Evolutionary conservation across 1,140 invertebrate genomes (phyloP).

Genomic region (Tetragnatha versicolor): DNA sequence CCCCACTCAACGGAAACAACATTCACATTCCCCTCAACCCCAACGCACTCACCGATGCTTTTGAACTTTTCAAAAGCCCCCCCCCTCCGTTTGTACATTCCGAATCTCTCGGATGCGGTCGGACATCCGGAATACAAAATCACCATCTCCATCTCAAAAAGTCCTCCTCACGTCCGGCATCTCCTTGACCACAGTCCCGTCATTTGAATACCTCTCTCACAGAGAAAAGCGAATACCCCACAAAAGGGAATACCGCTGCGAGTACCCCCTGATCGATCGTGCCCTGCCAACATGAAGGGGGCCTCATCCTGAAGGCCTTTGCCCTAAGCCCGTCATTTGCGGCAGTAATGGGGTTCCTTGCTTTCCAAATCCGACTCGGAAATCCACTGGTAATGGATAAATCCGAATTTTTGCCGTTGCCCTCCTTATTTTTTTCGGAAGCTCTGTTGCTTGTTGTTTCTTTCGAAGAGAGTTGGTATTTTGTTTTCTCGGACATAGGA

Average conservation of each 20-base stretch:
- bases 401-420: slow-evolving; percentile 29
- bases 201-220: not conserved
- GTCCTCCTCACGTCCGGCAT: not conserved
- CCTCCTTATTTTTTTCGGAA: not conserved
- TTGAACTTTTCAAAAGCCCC: too few species aligned
- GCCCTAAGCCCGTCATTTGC: slow-evolving; percentile 43
- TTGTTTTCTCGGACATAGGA: too few species aligned
- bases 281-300: not conserved
- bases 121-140: too few species aligned
- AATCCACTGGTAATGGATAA: slow-evolving; percentile 51
- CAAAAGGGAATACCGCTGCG: not conserved
- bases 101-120: too few species aligned
- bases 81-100: too few species aligned
- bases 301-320: too few species aligned
- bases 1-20: too few species aligned
- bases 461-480: too few species aligned
- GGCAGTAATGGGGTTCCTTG: slow-evolving; percentile 45
- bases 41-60: too few species aligned
- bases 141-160: not conserved
- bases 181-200: not conserved
- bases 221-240: not conserved
- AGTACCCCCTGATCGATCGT: slow-evolving; percentile 22
- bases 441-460: too few species aligned
- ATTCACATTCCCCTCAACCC: too few species aligned
- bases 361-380: slow-evolving; percentile 47